Conservation (phyloP, 1,140 invertebrate genomes). For the Aphelinus certus region DNA sequence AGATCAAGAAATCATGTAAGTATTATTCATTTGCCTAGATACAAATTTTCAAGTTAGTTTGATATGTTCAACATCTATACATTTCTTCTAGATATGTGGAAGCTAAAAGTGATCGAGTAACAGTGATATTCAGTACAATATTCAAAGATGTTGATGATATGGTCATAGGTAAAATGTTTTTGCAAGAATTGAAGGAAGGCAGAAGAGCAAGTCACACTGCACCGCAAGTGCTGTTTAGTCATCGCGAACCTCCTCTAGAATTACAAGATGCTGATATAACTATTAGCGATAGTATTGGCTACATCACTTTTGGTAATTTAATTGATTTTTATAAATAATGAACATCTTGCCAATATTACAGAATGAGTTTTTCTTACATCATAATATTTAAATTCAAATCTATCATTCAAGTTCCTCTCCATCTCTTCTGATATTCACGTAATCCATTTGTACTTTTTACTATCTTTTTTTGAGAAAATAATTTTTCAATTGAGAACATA, state of each 20-base stretch:
- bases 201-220: constrained; percentile 95
- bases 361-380: neutral
- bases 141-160: constrained; percentile 99
- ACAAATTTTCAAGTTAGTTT: neutral
- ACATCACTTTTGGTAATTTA: constrained; percentile 95
- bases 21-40: constrained; percentile 40
- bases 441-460: too few species aligned
- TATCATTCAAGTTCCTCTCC: too few species aligned
- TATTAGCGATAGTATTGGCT: constrained; percentile 97
- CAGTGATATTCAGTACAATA: constrained; percentile 98
- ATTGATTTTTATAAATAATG: constrained; percentile 2
- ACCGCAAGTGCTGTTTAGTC: constrained; percentile 91
- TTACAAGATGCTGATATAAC: constrained; percentile 92
- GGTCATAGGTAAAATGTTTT: constrained; percentile 98
- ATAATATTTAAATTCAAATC: too few species aligned
- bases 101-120: constrained; percentile 97
- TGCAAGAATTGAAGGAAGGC: constrained; percentile 99
- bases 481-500: too few species aligned
- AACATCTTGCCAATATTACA: neutral
- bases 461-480: too few species aligned
- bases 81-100: constrained; percentile 86
- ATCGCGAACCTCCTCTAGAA: constrained; percentile 95
- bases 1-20: constrained; percentile 98
- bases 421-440: too few species aligned
- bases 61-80: neutral